Evolutionary conservation across 2,797 vertebrate species (phyloP).

Genomic region (Astyanax mexicanus): DNA sequence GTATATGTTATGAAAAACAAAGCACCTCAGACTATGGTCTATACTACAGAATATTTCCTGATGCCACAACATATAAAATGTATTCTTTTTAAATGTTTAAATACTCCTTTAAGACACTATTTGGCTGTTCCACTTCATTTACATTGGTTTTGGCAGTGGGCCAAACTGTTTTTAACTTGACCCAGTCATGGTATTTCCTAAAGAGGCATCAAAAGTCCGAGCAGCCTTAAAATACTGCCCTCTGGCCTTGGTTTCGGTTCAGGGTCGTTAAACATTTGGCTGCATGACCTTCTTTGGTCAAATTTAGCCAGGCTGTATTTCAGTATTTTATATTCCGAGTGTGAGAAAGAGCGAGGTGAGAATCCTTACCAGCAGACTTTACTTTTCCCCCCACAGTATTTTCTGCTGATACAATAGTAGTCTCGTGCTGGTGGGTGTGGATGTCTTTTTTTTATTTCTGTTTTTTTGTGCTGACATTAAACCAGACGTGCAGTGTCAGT

Average conservation of each 20-base stretch:
- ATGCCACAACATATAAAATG: too few relatives aligned
- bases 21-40: too few relatives aligned
- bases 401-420: too few relatives aligned
- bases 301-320: not conserved
- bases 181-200: not conserved
- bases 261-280: not conserved
- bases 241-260: not conserved
- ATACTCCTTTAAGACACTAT: too few relatives aligned
- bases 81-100: too few relatives aligned
- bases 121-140: not conserved
- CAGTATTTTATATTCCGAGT: not conserved
- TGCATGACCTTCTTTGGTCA: slow-evolving; percentile 16
- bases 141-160: not conserved
- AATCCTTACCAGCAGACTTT: not conserved
- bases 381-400: not conserved
- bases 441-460: too few relatives aligned
- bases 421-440: too few relatives aligned
- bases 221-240: not conserved
- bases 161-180: not conserved
- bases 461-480: too few relatives aligned
- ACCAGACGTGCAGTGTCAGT: too few relatives aligned
- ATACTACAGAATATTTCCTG: too few relatives aligned
- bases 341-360: not conserved
- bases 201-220: not conserved
- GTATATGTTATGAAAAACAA: too few relatives aligned